Base-by-base conservation (phyloP, 2,113 vertebrate genomes). In the Laterallus jamaicensis region DNA sequence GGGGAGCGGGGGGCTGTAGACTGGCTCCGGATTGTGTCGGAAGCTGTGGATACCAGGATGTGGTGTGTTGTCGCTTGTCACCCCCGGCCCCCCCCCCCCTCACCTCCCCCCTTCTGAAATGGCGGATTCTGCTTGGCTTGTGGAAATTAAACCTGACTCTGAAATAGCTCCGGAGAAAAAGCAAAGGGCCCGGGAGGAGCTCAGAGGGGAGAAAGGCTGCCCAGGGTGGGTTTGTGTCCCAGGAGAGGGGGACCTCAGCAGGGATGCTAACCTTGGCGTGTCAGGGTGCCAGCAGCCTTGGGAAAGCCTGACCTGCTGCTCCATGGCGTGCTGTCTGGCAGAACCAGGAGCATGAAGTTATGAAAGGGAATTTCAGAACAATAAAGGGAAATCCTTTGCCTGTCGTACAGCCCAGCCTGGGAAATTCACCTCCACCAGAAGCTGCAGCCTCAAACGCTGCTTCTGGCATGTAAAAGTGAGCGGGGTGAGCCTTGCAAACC, bases 351-450 rank as follows among this genome's bases (percentile, higher is more conserved):
- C 39, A 1, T 16, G 44, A 44, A 90, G 50, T 78, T 49, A 66
- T 37, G 73, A 78, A 56, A 68, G 95, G 95, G 83, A 93, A 95
- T 95, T 93, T 90, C 88, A 95, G 91, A 96, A 97, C 95, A 97
- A 96, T 96, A 78, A 82, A 95, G 93, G 95, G 95, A 97, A 97
- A 96, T 96, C 92, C 95, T 97, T 56, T 92, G 58, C 93, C 85
- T 94, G 60, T 39, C 35, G 9, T 42, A 22, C 82, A 56, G 73
- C 82, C 85, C 73, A 54, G 92, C 73, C 90, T 88, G 95, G 95
- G 95, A 95, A 93, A 82, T 47, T 49, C 75, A 79, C 85, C 71
- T 2, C 68, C 1, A 20, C 56, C 10, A 89, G 94, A 79, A 79
- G n/a, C 35, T 26, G 83, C 73, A 52, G 83, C 60, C 75, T 66